Base-by-base conservation (phyloP, 1,140 invertebrate species). In the Drosophila carrolli region DNA sequence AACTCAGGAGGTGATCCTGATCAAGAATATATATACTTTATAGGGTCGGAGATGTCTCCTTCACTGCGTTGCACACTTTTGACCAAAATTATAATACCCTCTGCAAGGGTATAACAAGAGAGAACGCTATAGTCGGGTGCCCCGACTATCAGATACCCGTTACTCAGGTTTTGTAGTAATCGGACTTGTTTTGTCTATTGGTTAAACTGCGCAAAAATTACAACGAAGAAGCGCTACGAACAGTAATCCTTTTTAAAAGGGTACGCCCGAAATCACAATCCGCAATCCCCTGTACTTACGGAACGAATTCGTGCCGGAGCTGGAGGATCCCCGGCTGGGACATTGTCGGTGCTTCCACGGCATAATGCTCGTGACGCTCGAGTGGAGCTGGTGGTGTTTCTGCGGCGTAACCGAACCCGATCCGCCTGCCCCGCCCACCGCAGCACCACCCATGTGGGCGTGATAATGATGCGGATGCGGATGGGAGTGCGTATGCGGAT, bases 341-440 rank as follows among this genome's bases (percentile, higher is more conserved):
- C 91, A 91, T 54, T 92, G 91, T 50, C 91, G 78, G 70, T 92
- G 91, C 56, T 92, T 92, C 91, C 91, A 92, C 8, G 91, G 91
- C 90, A 92, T 92, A 46, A 91, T 91, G 81, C 90, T 91, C 13
- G 86, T 90, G 35, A 90, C 75, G 71, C 85, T 89, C 53, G 83
- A 88, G 58, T 90, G 84, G 48, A 85, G 75, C 65, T 88, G 90
- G 78, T 84, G 80, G 72, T 91, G 90, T 53, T 91, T 83, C 50
- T 90, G 82, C n/a, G 91, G 82, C 46, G 84, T 86, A 43, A 57
- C 66, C 41, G 84, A 61, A 29, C 76, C 53, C 43, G 66, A 68
- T 51, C 70, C 68, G 5, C 43, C 50, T n/a, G 50, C 47, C 10
- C 58, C 72, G n/a, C 58, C 56, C 16, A 40, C 29, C 48, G 48